These are phyloP conservation scores for Xerus rutilus DNA, from an alignment of 2,797 vertebrate genomes.

Conservation along the genomic window DNA sequence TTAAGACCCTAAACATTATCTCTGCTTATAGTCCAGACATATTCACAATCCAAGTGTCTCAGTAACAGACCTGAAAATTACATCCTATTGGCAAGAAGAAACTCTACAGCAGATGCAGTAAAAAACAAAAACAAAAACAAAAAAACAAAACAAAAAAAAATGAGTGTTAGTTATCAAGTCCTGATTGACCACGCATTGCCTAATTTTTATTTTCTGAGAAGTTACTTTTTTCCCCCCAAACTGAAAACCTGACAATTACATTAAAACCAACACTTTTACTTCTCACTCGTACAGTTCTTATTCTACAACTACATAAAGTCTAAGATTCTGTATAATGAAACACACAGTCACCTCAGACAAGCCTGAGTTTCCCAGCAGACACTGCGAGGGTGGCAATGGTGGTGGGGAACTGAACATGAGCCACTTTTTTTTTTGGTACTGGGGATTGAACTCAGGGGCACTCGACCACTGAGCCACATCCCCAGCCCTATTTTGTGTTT, in stretches of 20 bases:
- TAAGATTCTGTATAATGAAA: background rate
- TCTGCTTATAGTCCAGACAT: background rate
- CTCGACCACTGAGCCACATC: too few species aligned
- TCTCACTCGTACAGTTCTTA: conserved; percentile 24
- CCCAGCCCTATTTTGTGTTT: too few species aligned
- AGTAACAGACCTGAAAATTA: background rate
- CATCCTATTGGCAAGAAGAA: background rate
- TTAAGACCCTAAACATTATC: background rate
- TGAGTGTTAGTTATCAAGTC: background rate
- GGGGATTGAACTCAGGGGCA: too few species aligned
- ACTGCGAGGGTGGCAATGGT: background rate
- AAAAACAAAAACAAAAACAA: background rate
- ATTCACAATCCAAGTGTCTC: background rate
- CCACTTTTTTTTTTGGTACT: background rate
- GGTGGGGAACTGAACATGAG: too few species aligned
- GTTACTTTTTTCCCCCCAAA: background rate
- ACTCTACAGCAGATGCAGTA: background rate
- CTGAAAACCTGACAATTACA: conserved; percentile 26
- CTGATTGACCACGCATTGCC: background rate
- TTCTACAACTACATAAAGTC: background rate
- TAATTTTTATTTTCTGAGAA: conserved; percentile 52
- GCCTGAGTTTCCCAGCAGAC: background rate
- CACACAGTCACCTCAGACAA: background rate
- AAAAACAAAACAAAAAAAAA: background rate
- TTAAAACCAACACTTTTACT: background rate